These are phyloP conservation scores for Panopea generosa DNA, from an alignment of 2,888 invertebrate genomes.

Conservation along the genomic window DNA sequence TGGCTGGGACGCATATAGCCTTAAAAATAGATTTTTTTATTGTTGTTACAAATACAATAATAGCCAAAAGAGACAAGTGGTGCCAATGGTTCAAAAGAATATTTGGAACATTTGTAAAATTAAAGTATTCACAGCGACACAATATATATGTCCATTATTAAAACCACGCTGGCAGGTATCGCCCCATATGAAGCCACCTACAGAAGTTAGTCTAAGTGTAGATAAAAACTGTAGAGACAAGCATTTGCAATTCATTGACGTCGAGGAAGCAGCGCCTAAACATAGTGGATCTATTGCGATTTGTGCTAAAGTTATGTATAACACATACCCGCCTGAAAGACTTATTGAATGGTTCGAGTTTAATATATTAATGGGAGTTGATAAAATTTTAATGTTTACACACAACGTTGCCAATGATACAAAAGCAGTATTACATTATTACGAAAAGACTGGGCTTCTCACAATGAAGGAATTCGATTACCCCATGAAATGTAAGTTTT, in stretches of 20 bases:
- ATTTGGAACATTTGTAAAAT: conserved; percentile 19
- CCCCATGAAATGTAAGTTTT: conserved; percentile 34
- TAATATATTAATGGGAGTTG: conserved; percentile 23
- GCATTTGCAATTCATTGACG: not conserved
- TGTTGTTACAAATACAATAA: conserved; percentile 24
- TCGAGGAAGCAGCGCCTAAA: not conserved
- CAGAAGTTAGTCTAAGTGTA: too few relatives aligned
- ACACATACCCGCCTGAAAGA: conserved; percentile 17
- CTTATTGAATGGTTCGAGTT: conserved; percentile 40
- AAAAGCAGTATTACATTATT: conserved; percentile 13
- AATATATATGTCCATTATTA: conserved; percentile 28
- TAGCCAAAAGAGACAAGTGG: not conserved
- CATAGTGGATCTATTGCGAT: conserved; percentile 20
- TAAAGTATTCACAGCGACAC: conserved; percentile 26
- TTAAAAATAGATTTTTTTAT: not conserved
- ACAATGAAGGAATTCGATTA: conserved; percentile 26
- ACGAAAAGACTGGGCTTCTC: conserved; percentile 16
- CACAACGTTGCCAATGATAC: conserved; percentile 6
- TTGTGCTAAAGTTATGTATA: conserved; percentile 29
- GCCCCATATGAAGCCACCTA: not conserved
- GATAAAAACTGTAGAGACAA: too few relatives aligned
- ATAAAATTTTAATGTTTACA: conserved; percentile 26
- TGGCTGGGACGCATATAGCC: conserved; percentile 16
- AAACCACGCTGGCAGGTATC: not conserved
- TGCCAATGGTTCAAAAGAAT: conserved; percentile 5